Base-by-base conservation (phyloP, 2,888 invertebrate genomes). In the Penaeus monodon region DNA sequence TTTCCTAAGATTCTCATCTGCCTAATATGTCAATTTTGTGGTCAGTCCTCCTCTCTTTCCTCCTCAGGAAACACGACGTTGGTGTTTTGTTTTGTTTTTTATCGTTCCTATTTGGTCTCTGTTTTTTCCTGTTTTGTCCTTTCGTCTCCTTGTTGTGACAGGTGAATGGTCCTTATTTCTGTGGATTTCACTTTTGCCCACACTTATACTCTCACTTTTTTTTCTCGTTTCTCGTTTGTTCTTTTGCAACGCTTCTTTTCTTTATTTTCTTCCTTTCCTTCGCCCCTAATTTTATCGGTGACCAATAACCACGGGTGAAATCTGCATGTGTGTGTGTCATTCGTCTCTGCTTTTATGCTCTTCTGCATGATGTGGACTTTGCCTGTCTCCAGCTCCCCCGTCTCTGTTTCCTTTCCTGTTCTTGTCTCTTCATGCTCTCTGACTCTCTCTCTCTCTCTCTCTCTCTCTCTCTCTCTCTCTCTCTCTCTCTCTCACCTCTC, bases 381-480 rank as follows among this genome's bases (percentile, higher is more conserved):
- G 44, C 44, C 44, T 44, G 44, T 10, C 44, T 78, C 29, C 63
- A 63, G 77, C 57, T 63, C 63, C 44, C 57, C 57, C 77, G 57
- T 78, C 57, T 27, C 29, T 49, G 49, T 57, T 57, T 63, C 77
- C 77, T 57, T 27, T 20, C 57, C 33, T 14, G 49, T 66, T 66
- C 68, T 38, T n/a, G 29, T 44, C 66, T 38, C 66, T 65, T 80
- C 66, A 33, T 65, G 29, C 64, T 80, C 44, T 79, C 65, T 63
- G 20, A n/a, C 80, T 22, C 29, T 38, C n/a, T 78, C 63, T 29
- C 33, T 27, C 49, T 66, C 20, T 38, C 27, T 68, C n/a, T n/a
- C 27, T 63, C 17, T 29, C 24, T n/a, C 57, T n/a, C 22, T 29
- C 33, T 49, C 27, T 63, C 77, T 24, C n/a, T 7, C 57, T 63